Conservation (phyloP, 2,797 vertebrate species). For the Valencia hispanica region DNA sequence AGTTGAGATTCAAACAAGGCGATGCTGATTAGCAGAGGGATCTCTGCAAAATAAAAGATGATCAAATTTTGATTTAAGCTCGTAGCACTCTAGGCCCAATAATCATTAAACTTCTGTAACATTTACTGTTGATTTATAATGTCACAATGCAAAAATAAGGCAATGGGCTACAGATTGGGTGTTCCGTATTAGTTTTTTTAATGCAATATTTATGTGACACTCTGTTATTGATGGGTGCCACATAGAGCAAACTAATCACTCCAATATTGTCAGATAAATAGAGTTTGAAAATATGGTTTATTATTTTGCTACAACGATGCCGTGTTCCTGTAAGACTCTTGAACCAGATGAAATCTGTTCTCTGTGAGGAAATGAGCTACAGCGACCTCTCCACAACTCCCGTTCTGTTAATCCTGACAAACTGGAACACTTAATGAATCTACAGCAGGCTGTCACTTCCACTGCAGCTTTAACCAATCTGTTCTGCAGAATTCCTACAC, state of each 20-base stretch:
- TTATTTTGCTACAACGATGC: background rate
- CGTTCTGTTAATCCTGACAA: conserved; percentile 35
- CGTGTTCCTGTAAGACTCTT: conserved; percentile 22
- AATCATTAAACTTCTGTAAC: too few relatives aligned
- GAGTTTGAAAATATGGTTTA: background rate
- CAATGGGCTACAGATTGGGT: too few relatives aligned
- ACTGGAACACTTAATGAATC: conserved; percentile 26
- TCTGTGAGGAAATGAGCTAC: conserved; percentile 27
- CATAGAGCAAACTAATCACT: too few relatives aligned
- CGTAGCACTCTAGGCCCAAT: too few relatives aligned
- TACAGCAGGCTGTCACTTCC: conserved; percentile 11
- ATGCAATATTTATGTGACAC: too few relatives aligned
- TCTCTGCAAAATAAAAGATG: background rate
- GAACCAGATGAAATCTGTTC: conserved; percentile 9
- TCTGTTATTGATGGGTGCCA: too few relatives aligned
- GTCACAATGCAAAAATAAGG: too few relatives aligned
- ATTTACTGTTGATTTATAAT: too few relatives aligned
- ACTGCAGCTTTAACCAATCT: conserved; percentile 15
- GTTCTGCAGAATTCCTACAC: background rate
- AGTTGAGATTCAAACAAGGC: background rate
- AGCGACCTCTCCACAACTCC: conserved; percentile 24
- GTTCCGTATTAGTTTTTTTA: too few relatives aligned
- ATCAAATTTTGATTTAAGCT: too few relatives aligned
- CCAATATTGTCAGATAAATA: too few relatives aligned
- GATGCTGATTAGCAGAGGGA: background rate